A percentile compares a stretch with the other conserved stretches of the same genome.
Conservation (phyloP, 2,888 invertebrate genomes). For the Cryptocephalus moraei region DNA sequence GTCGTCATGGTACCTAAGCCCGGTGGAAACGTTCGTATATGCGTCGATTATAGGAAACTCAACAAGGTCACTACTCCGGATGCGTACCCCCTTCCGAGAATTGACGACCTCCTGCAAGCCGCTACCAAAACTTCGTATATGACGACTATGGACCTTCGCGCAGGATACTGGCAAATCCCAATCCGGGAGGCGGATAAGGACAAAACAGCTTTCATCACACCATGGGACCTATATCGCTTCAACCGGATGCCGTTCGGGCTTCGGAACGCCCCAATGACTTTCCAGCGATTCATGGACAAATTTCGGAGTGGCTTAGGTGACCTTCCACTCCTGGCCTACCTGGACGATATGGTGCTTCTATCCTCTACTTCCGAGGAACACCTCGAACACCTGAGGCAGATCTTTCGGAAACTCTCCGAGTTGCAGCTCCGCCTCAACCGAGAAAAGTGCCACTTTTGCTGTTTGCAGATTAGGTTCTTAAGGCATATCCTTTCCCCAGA, state of each 20-base stretch:
- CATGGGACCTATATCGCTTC: constrained; percentile 15
- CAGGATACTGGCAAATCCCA: constrained; percentile 4
- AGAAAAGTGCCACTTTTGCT: neutral
- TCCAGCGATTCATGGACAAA: constrained; percentile 13
- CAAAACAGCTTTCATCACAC: constrained; percentile 16
- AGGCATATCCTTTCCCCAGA: constrained; percentile 9
- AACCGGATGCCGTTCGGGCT: constrained; percentile 14
- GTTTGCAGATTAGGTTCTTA: neutral
- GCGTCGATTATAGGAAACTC: constrained; percentile 10
- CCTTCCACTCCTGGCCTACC: neutral
- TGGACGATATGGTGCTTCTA: neutral
- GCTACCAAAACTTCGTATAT: constrained; percentile 1
- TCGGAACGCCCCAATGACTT: constrained; percentile 16
- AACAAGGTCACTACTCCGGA: constrained; percentile 10
- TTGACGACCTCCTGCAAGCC: constrained; percentile 12
- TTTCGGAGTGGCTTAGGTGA: too few relatives aligned
- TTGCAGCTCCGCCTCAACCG: neutral
- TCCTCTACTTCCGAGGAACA: neutral
- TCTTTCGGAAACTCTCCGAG: neutral
- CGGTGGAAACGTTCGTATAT: constrained; percentile 10
- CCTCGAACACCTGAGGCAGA: neutral
- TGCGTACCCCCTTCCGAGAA: constrained; percentile 10
- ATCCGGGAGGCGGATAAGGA: neutral
- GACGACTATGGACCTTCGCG: constrained; percentile 1
- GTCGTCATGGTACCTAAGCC: constrained; percentile 26